Percentiles rank a stretch among this genome's conserved stretches.
phyloP scores from a whole-genome alignment of 1,140 invertebrate genomes.

The Achroia grisella region DNA sequence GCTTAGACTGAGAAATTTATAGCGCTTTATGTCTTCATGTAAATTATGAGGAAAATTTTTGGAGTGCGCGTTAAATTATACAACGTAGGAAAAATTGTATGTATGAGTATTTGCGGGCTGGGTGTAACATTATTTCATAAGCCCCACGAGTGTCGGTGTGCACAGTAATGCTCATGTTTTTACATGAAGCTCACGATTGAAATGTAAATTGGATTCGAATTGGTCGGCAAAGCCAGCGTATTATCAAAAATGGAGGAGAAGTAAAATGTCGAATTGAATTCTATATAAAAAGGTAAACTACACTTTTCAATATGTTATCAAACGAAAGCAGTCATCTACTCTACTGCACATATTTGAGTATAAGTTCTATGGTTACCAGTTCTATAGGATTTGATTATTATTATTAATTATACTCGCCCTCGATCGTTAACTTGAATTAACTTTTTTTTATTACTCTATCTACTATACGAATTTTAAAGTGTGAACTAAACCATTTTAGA shows the following conservation, averaged over 20 bases:
- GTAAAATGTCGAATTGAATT: conserved; percentile 10
- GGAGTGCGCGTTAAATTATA: conserved; percentile 14
- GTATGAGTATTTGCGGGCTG: conserved; percentile 12
- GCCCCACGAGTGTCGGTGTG: conserved; percentile 19
- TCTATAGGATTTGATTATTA: no score
- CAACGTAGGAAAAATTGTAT: conserved; percentile 13
- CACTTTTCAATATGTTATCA: no score
- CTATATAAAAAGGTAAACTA: no score
- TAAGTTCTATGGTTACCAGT: no score
- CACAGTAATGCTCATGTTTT: conserved; percentile 44
- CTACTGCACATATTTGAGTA: no score
- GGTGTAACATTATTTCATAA: conserved; percentile 47
- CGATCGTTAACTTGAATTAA: no score
- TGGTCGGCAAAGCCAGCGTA: conserved; percentile 45
- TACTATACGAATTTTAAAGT: no score
- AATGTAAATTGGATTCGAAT: conserved; percentile 59
- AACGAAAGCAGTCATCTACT: no score
- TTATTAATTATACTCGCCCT: no score
- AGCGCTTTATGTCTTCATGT: conserved; percentile 15
- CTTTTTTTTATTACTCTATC: no score
- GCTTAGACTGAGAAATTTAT: conserved; percentile 20
- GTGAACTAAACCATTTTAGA: no score
- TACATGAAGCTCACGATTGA: conserved; percentile 55
- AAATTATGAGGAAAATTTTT: conserved; percentile 25
- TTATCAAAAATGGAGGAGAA: conserved; percentile 32